phyloP scores from a whole-genome alignment of 2,888 invertebrate species.

The Neoaliturus tenellus region DNA sequence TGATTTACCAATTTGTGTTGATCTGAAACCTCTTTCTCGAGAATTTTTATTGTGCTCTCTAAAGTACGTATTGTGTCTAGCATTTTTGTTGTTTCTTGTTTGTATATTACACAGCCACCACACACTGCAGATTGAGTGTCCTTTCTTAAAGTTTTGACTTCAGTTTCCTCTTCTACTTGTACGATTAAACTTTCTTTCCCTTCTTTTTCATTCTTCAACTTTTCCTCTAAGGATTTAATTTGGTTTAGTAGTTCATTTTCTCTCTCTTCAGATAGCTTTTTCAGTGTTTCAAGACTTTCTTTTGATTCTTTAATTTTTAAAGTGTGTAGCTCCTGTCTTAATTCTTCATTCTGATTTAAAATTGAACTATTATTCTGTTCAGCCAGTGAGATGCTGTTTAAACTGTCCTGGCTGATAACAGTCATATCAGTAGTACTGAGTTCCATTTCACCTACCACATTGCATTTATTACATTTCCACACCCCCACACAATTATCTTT shows the following conservation, averaged over 20 bases:
- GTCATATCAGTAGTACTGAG: neutral
- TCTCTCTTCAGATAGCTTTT: neutral
- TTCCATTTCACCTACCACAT: neutral
- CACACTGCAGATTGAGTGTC: neutral
- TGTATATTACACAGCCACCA: constrained; percentile 8
- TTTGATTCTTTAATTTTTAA: neutral
- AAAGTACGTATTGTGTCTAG: neutral
- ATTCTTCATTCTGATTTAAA: constrained; percentile 1
- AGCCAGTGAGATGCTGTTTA: neutral
- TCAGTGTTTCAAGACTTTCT: neutral
- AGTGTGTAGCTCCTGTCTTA: neutral
- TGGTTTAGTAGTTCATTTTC: constrained; percentile 18
- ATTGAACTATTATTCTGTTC: constrained; percentile 7
- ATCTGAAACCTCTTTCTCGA: neutral
- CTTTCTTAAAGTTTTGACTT: neutral
- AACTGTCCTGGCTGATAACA: neutral
- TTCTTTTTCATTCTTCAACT: constrained; percentile 31
- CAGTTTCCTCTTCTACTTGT: constrained; percentile 8
- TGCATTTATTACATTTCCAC: neutral
- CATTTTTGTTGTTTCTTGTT: constrained; percentile 15
- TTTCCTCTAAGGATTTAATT: neutral
- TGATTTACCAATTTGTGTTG: neutral
- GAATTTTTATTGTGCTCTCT: constrained; percentile 2
- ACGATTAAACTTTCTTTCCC: neutral
- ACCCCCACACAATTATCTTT: neutral